Base-by-base conservation (phyloP, 2,113 vertebrate genomes). In the Coptodon rendalli region DNA sequence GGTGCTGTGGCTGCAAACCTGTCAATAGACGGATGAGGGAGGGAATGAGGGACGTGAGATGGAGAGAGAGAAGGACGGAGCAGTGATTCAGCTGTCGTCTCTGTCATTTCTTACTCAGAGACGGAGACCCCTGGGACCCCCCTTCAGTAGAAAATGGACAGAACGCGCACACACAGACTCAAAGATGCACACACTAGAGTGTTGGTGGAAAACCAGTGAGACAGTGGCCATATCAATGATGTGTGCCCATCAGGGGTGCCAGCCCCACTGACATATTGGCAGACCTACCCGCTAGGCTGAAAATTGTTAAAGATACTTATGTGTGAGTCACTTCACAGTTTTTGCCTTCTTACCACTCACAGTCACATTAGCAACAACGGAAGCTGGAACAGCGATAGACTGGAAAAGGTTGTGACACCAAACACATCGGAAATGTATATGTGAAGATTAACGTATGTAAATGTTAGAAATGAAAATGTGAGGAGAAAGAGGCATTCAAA, bases 31-130 rank as follows among this genome's bases (percentile, higher is more conserved):
- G 22, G 61, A 48, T 7, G 27, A 56, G 36, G 80, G 63, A 68
- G 76, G 86, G 76, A 56, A 87, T 29, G 83, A 82, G 86, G 82
- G 80, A 86, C 9, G 17, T 10, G 34, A 87, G 89, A 79, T 5
- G 59, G 83, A 83, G 85, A 73, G 78, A 29, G 13, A 85, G 88
- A 79, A 13, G 40, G 88, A 84, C 50, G 48, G 84, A 87, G 71
- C 76, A 56, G 90, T 92, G 89, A 94, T 92, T 89, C 19, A 50
- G 90, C 92, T 94, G 94, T 93, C 94, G 48, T 79, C 86, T 86
- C 92, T 95, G 92, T 95, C 93, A 95, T 92, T 92, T 94, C 91
- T 90, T 91, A 85, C 80, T 93, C 90, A 91, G 88, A 93, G 90
- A 89, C 88, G 83, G 78, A 87, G 82, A 91, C 94, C 89, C 89